These are phyloP conservation scores for Nixonia krombeini DNA, from an alignment of 1,140 invertebrate species.

Conservation along the genomic window DNA sequence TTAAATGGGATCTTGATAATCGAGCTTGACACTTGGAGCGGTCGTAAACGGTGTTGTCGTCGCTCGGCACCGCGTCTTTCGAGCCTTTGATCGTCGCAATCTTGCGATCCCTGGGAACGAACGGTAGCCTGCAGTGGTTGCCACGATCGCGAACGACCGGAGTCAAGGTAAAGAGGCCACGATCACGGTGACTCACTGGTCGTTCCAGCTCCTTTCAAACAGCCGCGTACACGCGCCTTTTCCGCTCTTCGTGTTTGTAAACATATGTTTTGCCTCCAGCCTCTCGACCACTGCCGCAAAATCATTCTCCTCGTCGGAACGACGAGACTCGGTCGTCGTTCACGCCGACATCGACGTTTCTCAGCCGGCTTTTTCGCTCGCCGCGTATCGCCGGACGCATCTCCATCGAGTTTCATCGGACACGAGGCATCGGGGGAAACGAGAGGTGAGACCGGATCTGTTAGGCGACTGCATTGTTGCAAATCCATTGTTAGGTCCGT, in stretches of 20 bases:
- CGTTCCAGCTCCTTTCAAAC: slow-evolving; percentile 28
- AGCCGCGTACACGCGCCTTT: background rate
- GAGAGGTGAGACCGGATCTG: background rate
- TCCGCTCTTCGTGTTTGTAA: slow-evolving; percentile 2
- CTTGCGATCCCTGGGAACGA: slow-evolving; percentile 55
- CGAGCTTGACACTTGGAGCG: slow-evolving; percentile 51
- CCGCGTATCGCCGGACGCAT: no score
- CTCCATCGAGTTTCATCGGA: no score
- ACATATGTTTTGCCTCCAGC: slow-evolving; percentile 1
- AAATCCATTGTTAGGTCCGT: slow-evolving; percentile 51
- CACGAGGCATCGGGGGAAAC: no score
- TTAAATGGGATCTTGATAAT: slow-evolving; percentile 56
- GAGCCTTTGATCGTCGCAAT: slow-evolving; percentile 55
- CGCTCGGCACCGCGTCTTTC: slow-evolving; percentile 49
- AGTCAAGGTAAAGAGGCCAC: slow-evolving; percentile 63
- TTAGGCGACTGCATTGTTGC: slow-evolving; percentile 21
- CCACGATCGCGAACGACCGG: slow-evolving; percentile 38
- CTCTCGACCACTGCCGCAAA: no score
- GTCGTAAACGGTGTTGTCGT: slow-evolving; percentile 53
- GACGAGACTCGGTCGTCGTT: no score
- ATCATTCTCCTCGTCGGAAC: no score
- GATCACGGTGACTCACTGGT: slow-evolving; percentile 49
- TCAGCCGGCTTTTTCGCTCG: no score
- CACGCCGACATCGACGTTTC: no score
- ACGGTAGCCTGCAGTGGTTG: slow-evolving; percentile 54